A percentile compares a stretch with the other conserved stretches of the same genome.
These are phyloP conservation scores for Sitta europaea DNA, from an alignment of 2,113 vertebrate species.

Conservation along the genomic window DNA sequence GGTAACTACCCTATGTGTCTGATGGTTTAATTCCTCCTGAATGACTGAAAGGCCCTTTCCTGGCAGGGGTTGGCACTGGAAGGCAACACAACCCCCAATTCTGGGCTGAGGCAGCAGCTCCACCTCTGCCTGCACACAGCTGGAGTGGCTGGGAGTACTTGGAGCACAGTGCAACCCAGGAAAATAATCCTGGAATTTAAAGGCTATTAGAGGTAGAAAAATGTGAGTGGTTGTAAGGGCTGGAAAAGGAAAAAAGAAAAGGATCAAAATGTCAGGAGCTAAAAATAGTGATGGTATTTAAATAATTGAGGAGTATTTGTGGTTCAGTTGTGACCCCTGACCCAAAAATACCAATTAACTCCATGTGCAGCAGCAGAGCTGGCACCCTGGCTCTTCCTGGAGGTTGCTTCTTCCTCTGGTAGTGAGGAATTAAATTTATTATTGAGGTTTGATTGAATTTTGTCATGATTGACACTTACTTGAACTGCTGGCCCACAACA, in stretches of 20 bases:
- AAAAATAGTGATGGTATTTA: neutral
- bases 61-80: neutral
- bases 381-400: neutral
- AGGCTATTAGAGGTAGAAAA: neutral
- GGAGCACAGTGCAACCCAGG: neutral
- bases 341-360: neutral
- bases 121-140: neutral
- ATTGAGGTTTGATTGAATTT: neutral
- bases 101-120: neutral
- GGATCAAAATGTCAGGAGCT: neutral
- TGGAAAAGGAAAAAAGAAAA: neutral
- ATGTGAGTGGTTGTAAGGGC: neutral
- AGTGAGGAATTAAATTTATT: neutral
- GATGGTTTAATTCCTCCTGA: neutral
- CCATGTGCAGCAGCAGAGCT: neutral
- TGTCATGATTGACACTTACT: neutral
- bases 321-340: neutral
- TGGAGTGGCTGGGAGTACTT: neutral
- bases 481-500: neutral
- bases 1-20: constrained; percentile 53
- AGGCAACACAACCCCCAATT: neutral
- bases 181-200: neutral
- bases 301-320: neutral
- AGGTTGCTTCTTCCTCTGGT: neutral
- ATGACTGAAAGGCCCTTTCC: neutral